These are phyloP conservation scores for Teleogryllus oceanicus DNA, from an alignment of 2,888 invertebrate genomes.

Conservation along the genomic window DNA sequence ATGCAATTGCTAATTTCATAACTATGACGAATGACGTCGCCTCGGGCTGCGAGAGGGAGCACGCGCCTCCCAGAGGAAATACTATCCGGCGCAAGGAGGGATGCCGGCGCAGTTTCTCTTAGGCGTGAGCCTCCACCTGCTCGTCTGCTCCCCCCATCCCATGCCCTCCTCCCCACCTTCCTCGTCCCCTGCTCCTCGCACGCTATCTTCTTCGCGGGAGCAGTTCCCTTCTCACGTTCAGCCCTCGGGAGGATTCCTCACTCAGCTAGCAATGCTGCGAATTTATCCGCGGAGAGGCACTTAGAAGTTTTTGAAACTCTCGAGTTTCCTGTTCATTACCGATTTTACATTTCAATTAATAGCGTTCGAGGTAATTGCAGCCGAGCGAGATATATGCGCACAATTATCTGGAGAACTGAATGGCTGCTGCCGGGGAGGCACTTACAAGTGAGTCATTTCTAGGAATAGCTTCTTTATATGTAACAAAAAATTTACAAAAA, in stretches of 20 bases:
- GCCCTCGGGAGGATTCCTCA: neutral
- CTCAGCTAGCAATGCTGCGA: too few species aligned
- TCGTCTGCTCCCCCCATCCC: neutral
- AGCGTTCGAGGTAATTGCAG: too few species aligned
- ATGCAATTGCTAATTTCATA: neutral
- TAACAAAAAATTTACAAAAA: too few species aligned
- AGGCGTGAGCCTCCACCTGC: neutral
- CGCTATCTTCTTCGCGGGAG: neutral
- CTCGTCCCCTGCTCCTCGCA: neutral
- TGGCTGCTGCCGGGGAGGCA: too few species aligned
- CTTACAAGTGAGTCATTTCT: too few species aligned
- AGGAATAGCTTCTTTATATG: too few species aligned
- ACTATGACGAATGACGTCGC: slow-evolving; percentile 6
- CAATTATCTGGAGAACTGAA: too few species aligned
- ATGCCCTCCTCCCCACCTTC: neutral
- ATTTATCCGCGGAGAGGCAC: too few species aligned
- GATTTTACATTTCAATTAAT: too few species aligned
- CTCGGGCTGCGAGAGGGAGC: neutral
- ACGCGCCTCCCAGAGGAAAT: slow-evolving; percentile 18
- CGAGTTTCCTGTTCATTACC: too few species aligned
- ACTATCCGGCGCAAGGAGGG: neutral
- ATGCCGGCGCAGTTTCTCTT: neutral
- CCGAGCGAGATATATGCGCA: too few species aligned
- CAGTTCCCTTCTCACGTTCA: neutral
- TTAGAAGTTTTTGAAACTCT: too few species aligned